phyloP scores from a whole-genome alignment of 2,888 invertebrate species.

The Tryphoninae sp. region DNA sequence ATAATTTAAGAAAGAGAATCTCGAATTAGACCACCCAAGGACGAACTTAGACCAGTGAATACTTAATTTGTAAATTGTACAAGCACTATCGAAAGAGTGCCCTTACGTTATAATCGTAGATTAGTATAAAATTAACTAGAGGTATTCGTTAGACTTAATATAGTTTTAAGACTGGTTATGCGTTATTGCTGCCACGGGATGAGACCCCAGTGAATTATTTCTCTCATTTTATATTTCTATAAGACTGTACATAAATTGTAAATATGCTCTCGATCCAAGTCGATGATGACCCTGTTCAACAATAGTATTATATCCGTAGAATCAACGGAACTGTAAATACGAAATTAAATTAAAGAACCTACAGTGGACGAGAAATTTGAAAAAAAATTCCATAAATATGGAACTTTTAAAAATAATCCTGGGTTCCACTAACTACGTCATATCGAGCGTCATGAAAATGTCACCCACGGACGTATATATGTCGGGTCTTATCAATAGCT shows the following conservation, averaged over 20 bases:
- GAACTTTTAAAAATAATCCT: neutral
- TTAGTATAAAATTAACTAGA: conserved; percentile 2
- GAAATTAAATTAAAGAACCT: neutral
- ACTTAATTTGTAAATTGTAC: conserved; percentile 7
- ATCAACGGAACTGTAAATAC: conserved; percentile 28
- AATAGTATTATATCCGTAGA: conserved; percentile 1
- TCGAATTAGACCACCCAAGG: conserved; percentile 58
- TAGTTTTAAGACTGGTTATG: conserved; percentile 55
- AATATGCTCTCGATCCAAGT: conserved; percentile 23
- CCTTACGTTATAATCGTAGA: neutral
- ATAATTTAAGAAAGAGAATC: conserved; percentile 46
- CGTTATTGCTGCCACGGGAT: conserved; percentile 63
- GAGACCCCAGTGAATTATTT: conserved; percentile 64
- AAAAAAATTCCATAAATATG: conserved; percentile 32
- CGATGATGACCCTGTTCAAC: neutral
- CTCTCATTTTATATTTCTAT: conserved; percentile 25
- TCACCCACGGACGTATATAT: conserved; percentile 19
- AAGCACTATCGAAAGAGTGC: neutral
- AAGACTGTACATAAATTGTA: conserved; percentile 60
- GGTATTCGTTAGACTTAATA: conserved; percentile 17
- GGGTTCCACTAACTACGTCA: neutral
- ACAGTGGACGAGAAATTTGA: neutral
- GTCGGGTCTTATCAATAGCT: conserved; percentile 57
- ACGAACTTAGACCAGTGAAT: conserved; percentile 70
- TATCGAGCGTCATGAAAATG: conserved; percentile 9